phyloP scores from a whole-genome alignment of 2,797 vertebrate genomes.

The Gorsachius magnificus region DNA sequence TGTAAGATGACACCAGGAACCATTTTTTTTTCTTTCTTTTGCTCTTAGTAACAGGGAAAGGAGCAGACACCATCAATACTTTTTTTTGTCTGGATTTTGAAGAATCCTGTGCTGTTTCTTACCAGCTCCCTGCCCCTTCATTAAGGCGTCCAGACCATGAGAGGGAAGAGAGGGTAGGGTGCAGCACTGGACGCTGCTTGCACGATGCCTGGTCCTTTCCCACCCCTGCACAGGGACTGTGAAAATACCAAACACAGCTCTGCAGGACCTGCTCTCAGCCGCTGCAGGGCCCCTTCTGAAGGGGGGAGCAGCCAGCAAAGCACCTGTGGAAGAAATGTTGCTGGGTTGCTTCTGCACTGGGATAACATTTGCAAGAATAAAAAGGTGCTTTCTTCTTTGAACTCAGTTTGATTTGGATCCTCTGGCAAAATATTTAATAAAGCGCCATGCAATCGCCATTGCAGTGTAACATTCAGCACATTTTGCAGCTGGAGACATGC shows the following conservation, averaged over 20 bases:
- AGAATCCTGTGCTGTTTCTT: neutral
- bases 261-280: neutral
- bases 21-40: constrained; percentile 28
- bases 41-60: neutral
- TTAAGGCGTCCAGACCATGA: neutral
- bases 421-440: neutral
- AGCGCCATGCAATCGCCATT: accelerated
- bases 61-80: neutral
- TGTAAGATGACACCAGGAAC: neutral
- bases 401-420: neutral
- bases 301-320: neutral
- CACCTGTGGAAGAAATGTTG: neutral
- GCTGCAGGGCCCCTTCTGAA: neutral
- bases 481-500: neutral
- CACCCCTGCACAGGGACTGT: accelerated
- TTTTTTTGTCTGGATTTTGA: constrained; percentile 4
- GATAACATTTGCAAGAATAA: accelerated
- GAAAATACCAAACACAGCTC: neutral
- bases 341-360: neutral
- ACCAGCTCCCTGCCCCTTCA: neutral
- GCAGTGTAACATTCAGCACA: neutral
- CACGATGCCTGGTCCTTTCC: neutral
- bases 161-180: neutral
- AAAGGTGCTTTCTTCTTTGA: neutral
- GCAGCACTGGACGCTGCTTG: neutral